Evolutionary conservation across 92 coral and sea anemone species (phyloP).

Genomic region (Actinernus sp.): DNA sequence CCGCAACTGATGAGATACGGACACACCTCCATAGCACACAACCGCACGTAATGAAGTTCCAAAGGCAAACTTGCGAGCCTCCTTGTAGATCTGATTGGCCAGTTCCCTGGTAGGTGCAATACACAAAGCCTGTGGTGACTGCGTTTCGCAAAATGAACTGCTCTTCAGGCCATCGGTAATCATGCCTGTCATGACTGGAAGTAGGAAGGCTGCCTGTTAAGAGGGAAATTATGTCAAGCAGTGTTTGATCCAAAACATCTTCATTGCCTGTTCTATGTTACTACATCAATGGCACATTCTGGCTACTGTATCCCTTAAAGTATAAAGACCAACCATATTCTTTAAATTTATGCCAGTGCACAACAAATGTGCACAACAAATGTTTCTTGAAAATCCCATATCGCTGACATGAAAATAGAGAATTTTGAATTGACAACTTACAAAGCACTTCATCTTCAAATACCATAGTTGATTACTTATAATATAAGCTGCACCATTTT

Average conservation of each 20-base stretch:
- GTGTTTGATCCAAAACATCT: no score
- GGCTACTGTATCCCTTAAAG: not conserved
- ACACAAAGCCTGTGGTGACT: constrained; percentile 85
- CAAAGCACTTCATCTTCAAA: no score
- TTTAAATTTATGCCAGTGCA: not conserved
- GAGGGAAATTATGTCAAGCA: not conserved
- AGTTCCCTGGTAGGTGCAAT: constrained; percentile 95
- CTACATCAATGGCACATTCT: no score
- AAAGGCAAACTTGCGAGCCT: constrained; percentile 83
- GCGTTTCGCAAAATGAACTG: constrained; percentile 63
- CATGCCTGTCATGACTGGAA: constrained; percentile 96
- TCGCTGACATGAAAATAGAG: no score
- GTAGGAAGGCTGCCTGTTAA: constrained; percentile 86
- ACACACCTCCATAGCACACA: constrained; percentile 91
- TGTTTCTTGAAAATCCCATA: no score
- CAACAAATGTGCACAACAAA: no score
- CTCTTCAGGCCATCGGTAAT: constrained; percentile 78
- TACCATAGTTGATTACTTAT: no score
- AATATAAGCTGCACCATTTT: no score
- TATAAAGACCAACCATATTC: not conserved
- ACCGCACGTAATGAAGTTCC: constrained; percentile 80
- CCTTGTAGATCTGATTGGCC: constrained; percentile 84
- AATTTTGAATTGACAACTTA: no score
- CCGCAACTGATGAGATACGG: constrained; percentile 76
- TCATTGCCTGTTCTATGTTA: no score